Evolutionary conservation across 1,140 invertebrate genomes (phyloP).

Genomic region (Nymphalis io): DNA sequence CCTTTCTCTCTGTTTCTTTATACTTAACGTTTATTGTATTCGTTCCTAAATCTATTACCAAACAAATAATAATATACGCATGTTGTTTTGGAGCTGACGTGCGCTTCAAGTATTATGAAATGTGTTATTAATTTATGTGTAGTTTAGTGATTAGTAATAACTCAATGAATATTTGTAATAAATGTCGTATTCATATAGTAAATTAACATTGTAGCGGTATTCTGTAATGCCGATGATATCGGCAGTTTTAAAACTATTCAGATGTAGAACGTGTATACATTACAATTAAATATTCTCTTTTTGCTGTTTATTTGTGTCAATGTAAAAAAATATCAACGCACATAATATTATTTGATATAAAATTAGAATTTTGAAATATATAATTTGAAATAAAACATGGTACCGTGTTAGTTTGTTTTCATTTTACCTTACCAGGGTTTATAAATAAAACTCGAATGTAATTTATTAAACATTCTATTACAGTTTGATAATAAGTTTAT

Average conservation of each 20-base stretch:
- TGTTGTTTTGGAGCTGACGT: conserved; percentile 32
- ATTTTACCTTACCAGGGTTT: conserved; percentile 20
- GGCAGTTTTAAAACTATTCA: conserved; percentile 3
- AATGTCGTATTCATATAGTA: conserved; percentile 37
- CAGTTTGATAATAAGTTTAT: conserved; percentile 55
- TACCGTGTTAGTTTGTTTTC: conserved; percentile 43
- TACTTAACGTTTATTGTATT: not conserved
- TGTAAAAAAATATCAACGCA: conserved; percentile 34
- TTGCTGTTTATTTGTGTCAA: conserved; percentile 22
- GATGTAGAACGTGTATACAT: conserved; percentile 7
- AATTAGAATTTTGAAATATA: no score
- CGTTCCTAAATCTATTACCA: conserved; percentile 22
- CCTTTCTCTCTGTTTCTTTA: not conserved
- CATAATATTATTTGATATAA: conserved; percentile 37
- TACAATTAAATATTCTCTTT: conserved; percentile 3
- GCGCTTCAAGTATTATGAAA: conserved; percentile 62
- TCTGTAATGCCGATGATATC: conserved; percentile 13
- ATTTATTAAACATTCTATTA: conserved; percentile 67
- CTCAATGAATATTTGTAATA: conserved; percentile 40
- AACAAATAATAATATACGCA: conserved; percentile 17
- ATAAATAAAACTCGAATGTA: conserved; percentile 43
- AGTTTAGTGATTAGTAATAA: conserved; percentile 54
- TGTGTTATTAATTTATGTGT: conserved; percentile 73
- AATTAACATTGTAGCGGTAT: conserved; percentile 24
- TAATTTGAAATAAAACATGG: conserved; percentile 52